Base-by-base conservation (phyloP, 2,113 vertebrate species). In the Dipodomys spectabilis region DNA sequence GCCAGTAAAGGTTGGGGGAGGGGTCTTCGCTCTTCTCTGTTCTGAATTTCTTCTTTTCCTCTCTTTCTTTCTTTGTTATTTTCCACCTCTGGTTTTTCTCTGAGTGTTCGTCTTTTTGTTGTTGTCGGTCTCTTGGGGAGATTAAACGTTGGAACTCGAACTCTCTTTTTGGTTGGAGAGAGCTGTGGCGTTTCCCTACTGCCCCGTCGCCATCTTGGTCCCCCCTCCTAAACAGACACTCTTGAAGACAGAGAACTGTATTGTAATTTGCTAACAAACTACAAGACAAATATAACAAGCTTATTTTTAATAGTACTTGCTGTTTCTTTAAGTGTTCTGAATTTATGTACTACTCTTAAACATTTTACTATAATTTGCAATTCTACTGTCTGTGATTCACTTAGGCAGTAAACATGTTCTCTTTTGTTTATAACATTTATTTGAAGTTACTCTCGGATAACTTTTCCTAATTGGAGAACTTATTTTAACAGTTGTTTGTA, bases 401-500 rank as follows among this genome's bases (percentile, higher is more conserved):
- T 95, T 87, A 67, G 15, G 44, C 35, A 93, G 87, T 92, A 92
- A 83, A 49, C 0, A 1, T 77, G 88, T 12, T 82, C 25, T 85
- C 1, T 44, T 93, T 86, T 93, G 22, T 94, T 97, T 92, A 93
- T 57, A 80, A 30, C 32, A 85, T 53, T 78, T 90, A 28, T 95
- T 96, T 72, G 74, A 95, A 11, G 44, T 90, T 64, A 91, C 94
- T 97, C 8, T 96, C 2, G 12, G 95, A 88, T 93, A 53, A 8
- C 35, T 64, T 94, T 84, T 93, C 75, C 8, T 97, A 97, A 97
- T 94, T 96, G 91, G 91, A 85, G 86, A 93, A 91, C 82, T 94
- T 91, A 96, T 95, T 96, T 94, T 94, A 97, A 94, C 49, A 91
- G 83, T 96, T 91, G 82, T 86, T 95, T 75, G 32, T 91, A 86